phyloP scores from a whole-genome alignment of 2,888 invertebrate species.

The Nomada ferruginata region DNA sequence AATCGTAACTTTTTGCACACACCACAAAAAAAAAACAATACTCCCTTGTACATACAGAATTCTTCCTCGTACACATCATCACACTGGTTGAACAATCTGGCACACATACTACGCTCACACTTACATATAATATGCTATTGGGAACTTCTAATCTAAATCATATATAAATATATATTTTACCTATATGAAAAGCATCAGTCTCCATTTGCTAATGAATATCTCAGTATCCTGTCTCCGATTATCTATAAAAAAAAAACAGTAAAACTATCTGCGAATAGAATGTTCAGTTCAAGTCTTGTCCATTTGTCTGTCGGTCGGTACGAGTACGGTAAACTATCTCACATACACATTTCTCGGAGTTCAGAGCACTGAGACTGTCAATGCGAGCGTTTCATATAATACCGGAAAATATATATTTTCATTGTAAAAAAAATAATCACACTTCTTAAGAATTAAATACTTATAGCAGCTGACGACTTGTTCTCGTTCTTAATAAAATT shows the following conservation, averaged over 20 bases:
- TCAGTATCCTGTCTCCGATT: conserved; percentile 59
- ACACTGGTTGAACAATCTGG: not conserved
- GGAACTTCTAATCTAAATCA: conserved; percentile 80
- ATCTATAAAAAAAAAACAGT: conserved; percentile 56
- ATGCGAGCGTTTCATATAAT: conserved; percentile 83
- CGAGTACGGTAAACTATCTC: not conserved
- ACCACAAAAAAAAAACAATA: not conserved
- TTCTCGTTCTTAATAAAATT: conserved; percentile 78
- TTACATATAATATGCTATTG: conserved; percentile 78
- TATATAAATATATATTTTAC: conserved; percentile 84
- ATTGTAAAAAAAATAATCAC: conserved; percentile 83
- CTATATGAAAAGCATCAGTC: conserved; percentile 84
- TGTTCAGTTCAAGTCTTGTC: not conserved
- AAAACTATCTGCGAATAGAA: conserved; percentile 12
- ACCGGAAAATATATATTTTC: conserved; percentile 84
- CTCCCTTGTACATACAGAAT: not conserved
- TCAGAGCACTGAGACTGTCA: conserved; percentile 73
- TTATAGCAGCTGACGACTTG: conserved; percentile 81
- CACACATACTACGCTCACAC: conserved; percentile 61
- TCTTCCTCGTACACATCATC: not conserved
- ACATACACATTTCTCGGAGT: conserved; percentile 39
- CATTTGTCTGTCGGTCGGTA: not conserved
- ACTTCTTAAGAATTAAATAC: conserved; percentile 83
- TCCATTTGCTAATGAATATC: conserved; percentile 78
- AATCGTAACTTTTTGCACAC: not conserved